Base-by-base conservation (phyloP, 2,888 invertebrate genomes). In the Agrotis ipsilon region DNA sequence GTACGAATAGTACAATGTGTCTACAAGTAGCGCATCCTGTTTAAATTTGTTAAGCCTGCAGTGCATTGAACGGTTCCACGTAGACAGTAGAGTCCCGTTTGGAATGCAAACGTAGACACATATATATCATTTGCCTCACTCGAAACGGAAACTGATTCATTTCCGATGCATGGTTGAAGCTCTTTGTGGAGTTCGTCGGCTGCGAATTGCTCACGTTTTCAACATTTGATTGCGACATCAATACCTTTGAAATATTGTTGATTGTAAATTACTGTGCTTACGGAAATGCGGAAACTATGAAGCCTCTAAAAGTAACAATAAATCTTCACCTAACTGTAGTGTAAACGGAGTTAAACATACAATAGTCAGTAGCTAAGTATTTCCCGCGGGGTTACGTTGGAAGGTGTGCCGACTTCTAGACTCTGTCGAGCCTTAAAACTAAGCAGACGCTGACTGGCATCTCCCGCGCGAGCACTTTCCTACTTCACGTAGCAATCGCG, bases 71-170 rank as follows among this genome's bases (percentile, higher is more conserved):
- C 92, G 75, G 85, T 93, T 87, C 80, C 69, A 72, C 84, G 68
- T 80, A 77, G 83, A 79, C 68, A 75, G 81, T 91, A 92, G 83
- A 87, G 94, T 90, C 86, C 84, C 83, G 81, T 92, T 92, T 93
- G 75, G 88, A 87, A 89, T 87, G 91, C 82, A 82, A 81, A 78
- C 83, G 83, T 81, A 79, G 78, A 85, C 83, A 88, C 87, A 90
- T 89, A 93, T 94, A 92, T 94, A 93, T 94, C 92, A 93, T 94
- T 94, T 94, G 92, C 89, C 87, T 91, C 91, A 93, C 91, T 91
- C 92, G 90, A 91, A 93, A 93, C 94, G 95, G 95, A 94, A 94
- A 94, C 95, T 94, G 96, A 95, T 94, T 96, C 95, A 96, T 96
- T 96, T 96, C 95, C 95, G 95, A 95, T 95, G 95, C 94, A 95